Conservation (phyloP, 2,888 invertebrate genomes). For the Eulithis testata region DNA sequence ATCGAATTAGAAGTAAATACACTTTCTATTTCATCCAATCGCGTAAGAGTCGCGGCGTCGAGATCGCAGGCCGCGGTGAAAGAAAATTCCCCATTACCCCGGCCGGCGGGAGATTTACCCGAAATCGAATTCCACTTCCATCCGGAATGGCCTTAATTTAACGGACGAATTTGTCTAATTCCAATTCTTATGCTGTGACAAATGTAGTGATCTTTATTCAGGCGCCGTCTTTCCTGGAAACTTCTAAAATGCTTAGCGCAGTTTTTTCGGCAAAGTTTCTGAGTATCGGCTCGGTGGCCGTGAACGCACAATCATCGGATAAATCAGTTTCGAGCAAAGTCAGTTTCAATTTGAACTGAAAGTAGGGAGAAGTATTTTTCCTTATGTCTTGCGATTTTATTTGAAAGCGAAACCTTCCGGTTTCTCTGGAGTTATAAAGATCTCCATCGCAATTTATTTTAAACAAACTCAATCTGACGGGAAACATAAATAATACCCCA, state of each 20-base stretch:
- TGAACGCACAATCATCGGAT: conserved; percentile 31
- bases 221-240: conserved; percentile 54
- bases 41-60: conserved; percentile 66
- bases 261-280: conserved; percentile 41
- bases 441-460: neutral
- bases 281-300: conserved; percentile 24
- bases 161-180: conserved; percentile 84
- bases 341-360: conserved; percentile 23
- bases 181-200: conserved; percentile 82
- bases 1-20: conserved; percentile 81
- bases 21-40: conserved; percentile 77
- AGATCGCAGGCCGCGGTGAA: conserved; percentile 62
- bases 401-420: conserved; percentile 9
- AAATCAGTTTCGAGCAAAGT: conserved; percentile 28
- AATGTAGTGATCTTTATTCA: conserved; percentile 82
- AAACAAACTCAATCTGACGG: neutral
- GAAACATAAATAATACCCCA: conserved; percentile 2
- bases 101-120: conserved; percentile 72
- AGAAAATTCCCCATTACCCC: conserved; percentile 66
- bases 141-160: conserved; percentile 80
- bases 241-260: conserved; percentile 47
- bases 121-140: conserved; percentile 77
- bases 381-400: conserved; percentile 11
- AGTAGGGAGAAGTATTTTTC: conserved; percentile 10
- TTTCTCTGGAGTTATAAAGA: conserved; percentile 4